Evolutionary conservation across 2,797 vertebrate species (phyloP), one percentile per base, ranked within the genome.

Genomic region (Botia almorhae): DNA sequence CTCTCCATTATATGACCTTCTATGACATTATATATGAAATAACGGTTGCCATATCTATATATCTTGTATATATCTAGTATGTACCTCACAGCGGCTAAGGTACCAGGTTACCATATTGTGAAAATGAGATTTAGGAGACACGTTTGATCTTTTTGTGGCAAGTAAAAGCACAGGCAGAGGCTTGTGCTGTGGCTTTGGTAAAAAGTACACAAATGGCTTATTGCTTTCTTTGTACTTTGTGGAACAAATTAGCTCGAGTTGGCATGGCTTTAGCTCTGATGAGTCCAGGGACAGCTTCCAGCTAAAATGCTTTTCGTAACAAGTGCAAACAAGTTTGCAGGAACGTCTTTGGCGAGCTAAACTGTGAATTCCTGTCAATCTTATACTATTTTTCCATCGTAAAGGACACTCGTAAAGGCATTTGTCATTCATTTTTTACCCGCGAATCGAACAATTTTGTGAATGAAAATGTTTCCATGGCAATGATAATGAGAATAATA

Each of bases 281-380:
- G 70, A 74, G 29, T 36, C 60, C 61, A 73, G 43, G 16, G 61
- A 76, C 60, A 21, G 56, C 29, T 75, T 61, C 43, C 53, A 56
- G 5, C 55, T 73, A 72, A 83, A 85, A 83, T 74, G 56, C 67
- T 76, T 81, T 69, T 64, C n/a, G n/a, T 36, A 80, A 36, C 73
- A 26, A 14, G 63, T 14, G 60, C 76, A 81, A 81, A 84, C 77
- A 82, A 51, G 82, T 69, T 69, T 70, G 70, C 16, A 75, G 79
- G 81, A 82, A 79, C 74, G 78, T 76, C 68, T 79, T 58, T 71
- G 69, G 74, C 23, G 3, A 68, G 73, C 74, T 63, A n/a, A 19
- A 65, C 67, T 67, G 79, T 81, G 76, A 83, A 85, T 81, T 80
- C 76, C 74, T 60, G 72, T 74, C 71, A 36, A 68, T 65, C 50